Evolutionary conservation across 64 coral and sea anemone species (phyloP), one percentile per base, ranked within the genome.

Genomic region (Catalaphyllia jardinei): DNA sequence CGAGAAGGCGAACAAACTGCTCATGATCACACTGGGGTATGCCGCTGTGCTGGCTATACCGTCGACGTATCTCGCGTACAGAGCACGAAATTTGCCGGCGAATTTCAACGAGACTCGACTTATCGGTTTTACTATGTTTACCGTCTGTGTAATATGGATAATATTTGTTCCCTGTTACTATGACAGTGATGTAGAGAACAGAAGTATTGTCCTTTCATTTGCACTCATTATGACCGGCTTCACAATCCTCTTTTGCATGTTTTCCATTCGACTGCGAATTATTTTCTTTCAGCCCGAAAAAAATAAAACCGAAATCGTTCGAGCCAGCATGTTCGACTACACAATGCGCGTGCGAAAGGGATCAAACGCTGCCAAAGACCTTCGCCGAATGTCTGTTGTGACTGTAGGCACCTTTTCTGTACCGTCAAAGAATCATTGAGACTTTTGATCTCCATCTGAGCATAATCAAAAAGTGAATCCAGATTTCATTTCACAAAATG

Each of bases 81-180:
- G 87, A 67, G 91, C 95, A 10, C 89, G 89, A 39, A 80, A 93
- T 51, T 42, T 97, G 14, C 95, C 95, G 17, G 88, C 86, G 55
- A 93, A 97, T 39, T 97, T 97, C 71, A 97, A 97, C 77, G 95
- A 97, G 62, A 93, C 95, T 8, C 83, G 92, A 10, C 82, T 94
- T 62, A 97, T 97, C 19, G 92, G 95, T 2, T 97, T 97, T 16
- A 89, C 95, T 27, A 93, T 97, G 92, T 97, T 97, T 38, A 93
- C 92, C 6, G 89, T 93, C 12, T 97, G 95, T 64, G 88, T 97
- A 1, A 97, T 97, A 35, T 73, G 92, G 67, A 79, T 86, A 4
- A 80, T 89, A 25, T 88, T 86, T 11, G 80, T 97, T 19, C 88
- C 88, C 17, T 81, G 78, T 15, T 96, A 90, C 60, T 87, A 90